Evolutionary conservation across 2,797 vertebrate species (phyloP), one percentile per base, ranked within the genome.

Genomic region (Todus mexicanus): DNA sequence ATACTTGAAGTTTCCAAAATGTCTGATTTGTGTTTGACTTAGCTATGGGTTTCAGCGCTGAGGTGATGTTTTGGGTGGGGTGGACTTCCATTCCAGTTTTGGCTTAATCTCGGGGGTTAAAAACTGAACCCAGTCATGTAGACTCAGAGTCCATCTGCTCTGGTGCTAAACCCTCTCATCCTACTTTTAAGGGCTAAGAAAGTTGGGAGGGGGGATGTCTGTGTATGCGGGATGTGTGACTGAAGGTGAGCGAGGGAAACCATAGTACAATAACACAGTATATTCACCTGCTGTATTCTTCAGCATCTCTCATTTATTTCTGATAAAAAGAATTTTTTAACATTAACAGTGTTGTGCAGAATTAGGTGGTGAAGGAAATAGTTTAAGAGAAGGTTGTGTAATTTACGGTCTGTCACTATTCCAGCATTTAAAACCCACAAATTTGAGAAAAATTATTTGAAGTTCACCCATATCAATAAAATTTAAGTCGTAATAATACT

Each of bases 231-330:
- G 19, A 5, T 14, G 6, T 7, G 5, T 9, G 9, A 20, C 4
- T 23, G 31, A 56, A 42, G 22, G 5, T 14, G 11, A 70, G 5
- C 11, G 51, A n/a, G 21, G 17, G n/a, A 70, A 78, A 4, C 11
- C 14, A 1, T 9, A 4, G 10, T 0, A 35, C 1, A 0, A 9
- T 25, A n/a, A 76, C 14, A 9, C 25, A 40, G 12, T 11, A 5
- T 2, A 1, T 47, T 78, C 3, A 7, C 31, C 53, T 15, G 7
- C 11, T 25, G 3, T 22, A 7, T 75, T 48, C 60, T 57, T 8
- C 21, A 59, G 5, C 20, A 29, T 29, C 37, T 59, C 16, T 63
- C 12, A 2, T 3, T 10, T 7, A 35, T 22, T 74, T 84, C 54
- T 63, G 35, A 33, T 35, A 31, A 70, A 57, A 88, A 88, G 29